Base-by-base conservation (phyloP, 2,888 invertebrate species). In the Eupithecia centaureata region DNA sequence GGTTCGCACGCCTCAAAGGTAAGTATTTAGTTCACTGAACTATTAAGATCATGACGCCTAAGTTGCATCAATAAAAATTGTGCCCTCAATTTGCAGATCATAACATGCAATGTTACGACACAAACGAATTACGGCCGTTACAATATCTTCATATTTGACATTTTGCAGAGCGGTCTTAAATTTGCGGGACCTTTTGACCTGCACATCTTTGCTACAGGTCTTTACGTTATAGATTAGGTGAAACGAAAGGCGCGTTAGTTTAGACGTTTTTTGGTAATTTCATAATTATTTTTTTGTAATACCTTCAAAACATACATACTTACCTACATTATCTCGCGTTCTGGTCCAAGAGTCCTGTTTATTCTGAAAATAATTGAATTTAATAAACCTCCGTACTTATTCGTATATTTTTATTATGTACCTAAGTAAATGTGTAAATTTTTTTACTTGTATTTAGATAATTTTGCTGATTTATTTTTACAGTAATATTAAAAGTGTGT, bases 1-100 rank as follows among this genome's bases (percentile, higher is more conserved):
- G 71, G 68, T 80, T 80, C 75, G 77, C 79, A 77, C 76, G 77
- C 74, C 77, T 74, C 77, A 81, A 81, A 79, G 73, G 72, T n/a
- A n/a, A n/a, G n/a, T 79, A 76, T 80, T 81, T 72, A 71, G 67
- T 66, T 78, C 76, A 73, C 69, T 77, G 78, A 79, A 73, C 78
- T 80, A 79, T 80, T 76, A 80, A 83, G 81, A 79, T 80, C 76
- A 80, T 83, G 81, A 79, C 74, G 78, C 68, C 73, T 72, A 72
- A 74, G 77, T 83, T 82, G 80, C 82, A 83, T 79, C 79, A 83
- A 84, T 86, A 86, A 86, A 86, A 84, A 82, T 80, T 71, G 73
- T 76, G 83, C 78, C 83, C 82, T 80, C 82, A 81, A 82, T 86
- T 73, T 74, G 70, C 74, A 72, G 71, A 68, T 73, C 70, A 70